Conservation (phyloP, 2,797 vertebrate genomes). For the Coendou prehensilis region DNA sequence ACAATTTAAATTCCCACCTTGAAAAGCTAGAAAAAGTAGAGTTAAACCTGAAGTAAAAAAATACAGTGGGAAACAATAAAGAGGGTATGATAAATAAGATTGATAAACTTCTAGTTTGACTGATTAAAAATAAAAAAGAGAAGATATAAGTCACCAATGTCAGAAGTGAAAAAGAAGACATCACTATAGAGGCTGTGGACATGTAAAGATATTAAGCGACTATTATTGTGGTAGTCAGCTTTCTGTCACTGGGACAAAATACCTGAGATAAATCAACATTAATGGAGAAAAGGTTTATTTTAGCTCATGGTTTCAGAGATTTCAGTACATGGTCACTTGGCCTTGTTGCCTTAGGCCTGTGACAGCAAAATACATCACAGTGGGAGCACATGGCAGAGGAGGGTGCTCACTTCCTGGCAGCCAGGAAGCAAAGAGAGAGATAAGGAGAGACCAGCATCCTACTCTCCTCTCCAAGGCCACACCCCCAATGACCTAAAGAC, state of each 20-base stretch:
- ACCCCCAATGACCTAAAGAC: background rate
- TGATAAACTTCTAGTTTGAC: background rate
- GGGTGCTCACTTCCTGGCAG: background rate
- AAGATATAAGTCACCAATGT: background rate
- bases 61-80: background rate
- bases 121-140: background rate
- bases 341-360: background rate
- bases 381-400: background rate
- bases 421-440: background rate
- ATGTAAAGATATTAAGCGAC: background rate
- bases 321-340: background rate
- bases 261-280: background rate
- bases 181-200: background rate
- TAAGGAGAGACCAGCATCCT: background rate
- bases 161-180: background rate
- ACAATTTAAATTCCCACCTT: background rate
- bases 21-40: background rate
- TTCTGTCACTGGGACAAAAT: background rate
- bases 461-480: background rate
- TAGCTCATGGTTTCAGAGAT: background rate
- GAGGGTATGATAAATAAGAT: background rate
- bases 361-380: background rate
- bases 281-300: no score
- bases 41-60: background rate
- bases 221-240: background rate